These are phyloP conservation scores for Melanotaenia trifasciata DNA, from an alignment of 2,797 vertebrate genomes.

Conservation along the genomic window DNA sequence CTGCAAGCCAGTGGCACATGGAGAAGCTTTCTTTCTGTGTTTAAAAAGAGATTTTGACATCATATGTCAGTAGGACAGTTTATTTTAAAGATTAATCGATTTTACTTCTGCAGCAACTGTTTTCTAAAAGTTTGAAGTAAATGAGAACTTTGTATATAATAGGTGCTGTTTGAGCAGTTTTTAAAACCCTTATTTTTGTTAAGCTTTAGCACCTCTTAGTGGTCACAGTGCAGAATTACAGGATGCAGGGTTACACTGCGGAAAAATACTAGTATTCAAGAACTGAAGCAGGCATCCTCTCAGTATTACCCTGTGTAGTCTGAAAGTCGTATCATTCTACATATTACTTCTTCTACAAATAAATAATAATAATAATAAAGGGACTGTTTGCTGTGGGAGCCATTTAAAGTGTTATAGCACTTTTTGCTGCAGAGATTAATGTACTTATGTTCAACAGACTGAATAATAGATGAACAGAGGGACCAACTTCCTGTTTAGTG, in stretches of 20 bases:
- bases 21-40: neutral
- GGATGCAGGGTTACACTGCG: neutral
- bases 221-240: constrained; percentile 43
- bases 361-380: neutral
- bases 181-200: constrained; percentile 30
- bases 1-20: neutral
- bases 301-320: neutral
- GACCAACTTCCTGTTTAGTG: constrained; percentile 3
- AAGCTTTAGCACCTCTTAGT: constrained; percentile 65
- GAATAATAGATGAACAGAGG: constrained; percentile 9
- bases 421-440: neutral
- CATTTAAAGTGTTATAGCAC: neutral
- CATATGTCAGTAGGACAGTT: neutral
- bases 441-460: neutral
- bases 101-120: neutral
- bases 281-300: neutral
- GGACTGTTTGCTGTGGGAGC: neutral
- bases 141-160: neutral
- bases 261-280: constrained; percentile 2
- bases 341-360: neutral
- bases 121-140: neutral
- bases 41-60: neutral
- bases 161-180: constrained; percentile 18
- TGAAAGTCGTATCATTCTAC: neutral
- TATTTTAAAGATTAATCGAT: neutral